Conservation (phyloP, 2,797 vertebrate species). For the Dermochelys coriacea region DNA sequence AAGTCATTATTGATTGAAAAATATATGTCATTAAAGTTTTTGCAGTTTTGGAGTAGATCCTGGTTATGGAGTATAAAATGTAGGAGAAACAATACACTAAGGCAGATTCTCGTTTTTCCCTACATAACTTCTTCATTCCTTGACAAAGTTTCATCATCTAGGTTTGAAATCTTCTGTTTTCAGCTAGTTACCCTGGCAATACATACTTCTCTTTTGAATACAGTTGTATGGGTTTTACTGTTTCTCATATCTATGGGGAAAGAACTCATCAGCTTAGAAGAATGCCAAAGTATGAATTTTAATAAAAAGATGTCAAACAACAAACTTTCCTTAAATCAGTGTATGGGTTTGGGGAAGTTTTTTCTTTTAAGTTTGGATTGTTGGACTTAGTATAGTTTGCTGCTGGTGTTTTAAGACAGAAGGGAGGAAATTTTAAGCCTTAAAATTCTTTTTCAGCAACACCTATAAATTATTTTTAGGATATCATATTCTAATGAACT, state of each 20-base stretch:
- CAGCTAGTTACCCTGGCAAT: slow-evolving; percentile 5
- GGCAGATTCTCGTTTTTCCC: not conserved
- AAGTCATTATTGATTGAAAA: not conserved
- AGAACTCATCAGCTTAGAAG: slow-evolving; percentile 41
- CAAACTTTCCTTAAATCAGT: slow-evolving; percentile 40
- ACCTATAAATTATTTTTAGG: not conserved
- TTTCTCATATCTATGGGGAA: slow-evolving; percentile 8
- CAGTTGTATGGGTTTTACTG: not conserved
- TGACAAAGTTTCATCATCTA: not conserved
- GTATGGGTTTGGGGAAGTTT: slow-evolving; percentile 6
- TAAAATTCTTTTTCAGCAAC: not conserved
- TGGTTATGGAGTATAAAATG: not conserved
- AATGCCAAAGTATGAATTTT: slow-evolving; percentile 69
- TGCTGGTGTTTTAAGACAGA: not conserved
- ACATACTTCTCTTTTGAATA: slow-evolving; percentile 5
- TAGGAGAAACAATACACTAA: not conserved
- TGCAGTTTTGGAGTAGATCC: not conserved
- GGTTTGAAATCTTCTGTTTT: slow-evolving; percentile 38
- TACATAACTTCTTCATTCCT: not conserved
- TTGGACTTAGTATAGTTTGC: not conserved
- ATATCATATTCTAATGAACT: not conserved
- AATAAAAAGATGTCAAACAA: slow-evolving; percentile 66
- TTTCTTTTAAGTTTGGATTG: not conserved
- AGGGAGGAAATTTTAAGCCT: not conserved
- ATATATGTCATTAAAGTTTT: not conserved